Evolutionary conservation across 2,797 vertebrate species (phyloP).

Genomic region (Cercopithecus neglectus): DNA sequence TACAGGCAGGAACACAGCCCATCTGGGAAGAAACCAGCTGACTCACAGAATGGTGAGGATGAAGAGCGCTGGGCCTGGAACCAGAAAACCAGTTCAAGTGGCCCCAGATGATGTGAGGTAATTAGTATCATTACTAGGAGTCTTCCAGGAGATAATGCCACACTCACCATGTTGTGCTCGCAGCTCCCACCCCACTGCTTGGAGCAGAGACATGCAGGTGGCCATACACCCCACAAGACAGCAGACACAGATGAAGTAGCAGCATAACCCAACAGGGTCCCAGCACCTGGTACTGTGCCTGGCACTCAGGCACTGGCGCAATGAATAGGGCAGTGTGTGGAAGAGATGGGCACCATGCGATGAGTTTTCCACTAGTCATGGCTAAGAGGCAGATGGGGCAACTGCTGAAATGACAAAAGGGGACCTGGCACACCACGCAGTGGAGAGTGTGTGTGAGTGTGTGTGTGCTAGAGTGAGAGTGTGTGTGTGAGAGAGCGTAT

Average conservation of each 20-base stretch:
- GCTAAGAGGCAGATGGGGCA: rapidly evolving
- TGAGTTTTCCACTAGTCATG: rapidly evolving
- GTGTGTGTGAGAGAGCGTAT: rapidly evolving
- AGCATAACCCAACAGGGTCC: rapidly evolving
- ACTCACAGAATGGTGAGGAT: rapidly evolving
- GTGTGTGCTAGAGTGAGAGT: too few species aligned
- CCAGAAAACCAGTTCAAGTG: rapidly evolving
- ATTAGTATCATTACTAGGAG: rapidly evolving
- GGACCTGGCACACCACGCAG: too few species aligned
- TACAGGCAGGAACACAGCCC: rapidly evolving
- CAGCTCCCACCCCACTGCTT: rapidly evolving
- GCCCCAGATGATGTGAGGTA: rapidly evolving
- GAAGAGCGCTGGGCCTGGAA: neutral
- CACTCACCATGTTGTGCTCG: rapidly evolving
- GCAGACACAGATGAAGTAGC: neutral
- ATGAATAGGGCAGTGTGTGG: too few species aligned
- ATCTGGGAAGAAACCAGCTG: neutral
- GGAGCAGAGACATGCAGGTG: neutral
- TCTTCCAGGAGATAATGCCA: neutral
- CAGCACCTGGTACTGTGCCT: neutral
- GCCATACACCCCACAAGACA: rapidly evolving
- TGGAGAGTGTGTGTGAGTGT: rapidly evolving
- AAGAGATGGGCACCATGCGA: rapidly evolving
- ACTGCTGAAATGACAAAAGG: neutral
- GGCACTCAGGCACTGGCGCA: rapidly evolving